Percentiles rank a stretch among this genome's conserved stretches.
These are phyloP conservation scores for Melangyna quadrimaculata DNA, from an alignment of 2,888 invertebrate species.

Conservation along the genomic window DNA sequence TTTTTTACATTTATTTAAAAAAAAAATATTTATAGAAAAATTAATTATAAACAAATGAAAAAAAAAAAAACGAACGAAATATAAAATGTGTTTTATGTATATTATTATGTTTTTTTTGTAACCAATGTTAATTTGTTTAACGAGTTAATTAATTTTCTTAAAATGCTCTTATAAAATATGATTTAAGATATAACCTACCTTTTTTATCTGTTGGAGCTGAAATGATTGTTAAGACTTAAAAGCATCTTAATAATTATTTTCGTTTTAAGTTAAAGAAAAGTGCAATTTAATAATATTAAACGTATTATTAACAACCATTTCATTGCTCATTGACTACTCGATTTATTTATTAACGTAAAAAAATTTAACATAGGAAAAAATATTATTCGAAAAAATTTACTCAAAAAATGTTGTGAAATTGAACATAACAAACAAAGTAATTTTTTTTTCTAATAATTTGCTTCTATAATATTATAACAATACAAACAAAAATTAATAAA, in stretches of 20 bases:
- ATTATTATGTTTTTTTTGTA: background rate
- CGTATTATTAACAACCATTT: slow-evolving; percentile 50
- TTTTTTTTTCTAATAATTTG: slow-evolving; percentile 32
- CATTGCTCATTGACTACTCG: slow-evolving; percentile 47
- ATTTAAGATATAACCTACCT: slow-evolving; percentile 58
- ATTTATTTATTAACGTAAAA: slow-evolving; percentile 25
- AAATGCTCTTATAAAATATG: slow-evolving; percentile 42
- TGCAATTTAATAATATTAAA: background rate
- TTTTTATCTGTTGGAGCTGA: slow-evolving; percentile 69
- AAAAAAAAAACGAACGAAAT: background rate
- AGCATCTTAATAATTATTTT: background rate
- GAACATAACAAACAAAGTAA: slow-evolving; percentile 49
- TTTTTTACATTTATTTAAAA: background rate
- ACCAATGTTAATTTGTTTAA: background rate
- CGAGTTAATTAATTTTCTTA: slow-evolving; percentile 48
- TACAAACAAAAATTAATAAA: background rate
- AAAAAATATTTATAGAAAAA: background rate
- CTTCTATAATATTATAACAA: slow-evolving; percentile 19
- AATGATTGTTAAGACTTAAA: slow-evolving; percentile 56
- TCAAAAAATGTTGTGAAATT: slow-evolving; percentile 40
- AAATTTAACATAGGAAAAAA: slow-evolving; percentile 45
- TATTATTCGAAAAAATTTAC: slow-evolving; percentile 23
- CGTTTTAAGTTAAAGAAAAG: background rate
- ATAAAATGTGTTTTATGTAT: slow-evolving; percentile 20
- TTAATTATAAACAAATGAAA: background rate